phyloP scores from a whole-genome alignment of 2,888 invertebrate genomes.

The Leptinotarsa peninsularis region DNA sequence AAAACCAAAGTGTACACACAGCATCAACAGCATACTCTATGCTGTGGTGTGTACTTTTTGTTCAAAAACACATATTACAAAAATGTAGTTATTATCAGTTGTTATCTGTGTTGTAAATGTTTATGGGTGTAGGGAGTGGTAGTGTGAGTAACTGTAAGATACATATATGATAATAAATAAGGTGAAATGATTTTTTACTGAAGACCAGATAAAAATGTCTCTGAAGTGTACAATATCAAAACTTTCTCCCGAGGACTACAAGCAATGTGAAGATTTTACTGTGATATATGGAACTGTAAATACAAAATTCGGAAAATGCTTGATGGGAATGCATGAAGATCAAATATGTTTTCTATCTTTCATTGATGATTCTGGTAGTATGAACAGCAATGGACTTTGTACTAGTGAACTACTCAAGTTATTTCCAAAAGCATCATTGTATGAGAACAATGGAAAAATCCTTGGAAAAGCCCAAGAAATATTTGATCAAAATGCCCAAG shows the following conservation, averaged over 20 bases:
- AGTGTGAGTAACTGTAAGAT: too few relatives aligned
- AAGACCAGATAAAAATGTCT: not conserved
- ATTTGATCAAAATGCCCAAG: constrained; percentile 41
- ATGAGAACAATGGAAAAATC: constrained; percentile 48
- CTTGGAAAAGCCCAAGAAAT: constrained; percentile 35
- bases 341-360: constrained; percentile 54
- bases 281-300: constrained; percentile 51
- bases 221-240: constrained; percentile 27
- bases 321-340: constrained; percentile 52
- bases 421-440: constrained; percentile 56
- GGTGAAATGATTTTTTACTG: too few relatives aligned
- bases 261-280: constrained; percentile 48
- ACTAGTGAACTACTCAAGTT: constrained; percentile 47
- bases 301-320: constrained; percentile 55
- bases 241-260: constrained; percentile 42
- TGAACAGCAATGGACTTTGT: constrained; percentile 23
- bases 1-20: too few relatives aligned
- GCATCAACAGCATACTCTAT: too few relatives aligned
- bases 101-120: too few relatives aligned
- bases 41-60: too few relatives aligned
- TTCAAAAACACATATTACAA: too few relatives aligned
- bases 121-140: too few relatives aligned
- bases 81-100: too few relatives aligned
- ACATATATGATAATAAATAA: too few relatives aligned
- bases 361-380: constrained; percentile 47